phyloP scores from a whole-genome alignment of 1,140 invertebrate genomes.

The Araneus ventricosus region DNA sequence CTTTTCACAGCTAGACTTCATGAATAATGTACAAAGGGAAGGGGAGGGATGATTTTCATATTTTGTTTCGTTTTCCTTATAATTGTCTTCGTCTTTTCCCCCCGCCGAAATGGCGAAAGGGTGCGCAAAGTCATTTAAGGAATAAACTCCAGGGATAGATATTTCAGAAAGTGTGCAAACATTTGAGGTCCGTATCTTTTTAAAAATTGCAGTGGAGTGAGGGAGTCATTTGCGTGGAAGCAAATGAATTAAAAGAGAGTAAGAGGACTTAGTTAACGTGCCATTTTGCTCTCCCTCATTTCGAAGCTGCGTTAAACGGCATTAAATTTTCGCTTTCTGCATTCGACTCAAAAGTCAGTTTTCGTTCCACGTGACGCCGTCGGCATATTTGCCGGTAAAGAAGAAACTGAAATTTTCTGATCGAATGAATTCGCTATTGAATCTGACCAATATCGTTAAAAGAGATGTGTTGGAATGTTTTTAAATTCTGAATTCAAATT shows the following conservation, averaged over 20 bases:
- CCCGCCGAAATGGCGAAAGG: neutral
- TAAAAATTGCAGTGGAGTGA: neutral
- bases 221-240: conserved; percentile 14
- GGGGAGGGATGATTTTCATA: conserved; percentile 9
- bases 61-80: conserved; percentile 35
- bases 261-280: neutral
- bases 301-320: neutral
- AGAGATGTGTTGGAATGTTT: no score
- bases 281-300: neutral
- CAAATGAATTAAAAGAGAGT: neutral
- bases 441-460: neutral
- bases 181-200: neutral
- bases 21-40: conserved; percentile 32
- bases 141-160: conserved; percentile 36
- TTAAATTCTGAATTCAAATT: no score
- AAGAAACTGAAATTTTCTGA: neutral
- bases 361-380: neutral
- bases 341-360: neutral
- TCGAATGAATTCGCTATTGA: neutral
- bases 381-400: neutral
- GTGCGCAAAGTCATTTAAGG: conserved; percentile 15
- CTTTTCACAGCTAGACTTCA: conserved; percentile 34
- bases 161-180: conserved; percentile 32
- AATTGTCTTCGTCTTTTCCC: conserved; percentile 20
- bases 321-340: neutral